Evolutionary conservation across 2,888 invertebrate species (phyloP).

Genomic region (Crepidodera aurea): DNA sequence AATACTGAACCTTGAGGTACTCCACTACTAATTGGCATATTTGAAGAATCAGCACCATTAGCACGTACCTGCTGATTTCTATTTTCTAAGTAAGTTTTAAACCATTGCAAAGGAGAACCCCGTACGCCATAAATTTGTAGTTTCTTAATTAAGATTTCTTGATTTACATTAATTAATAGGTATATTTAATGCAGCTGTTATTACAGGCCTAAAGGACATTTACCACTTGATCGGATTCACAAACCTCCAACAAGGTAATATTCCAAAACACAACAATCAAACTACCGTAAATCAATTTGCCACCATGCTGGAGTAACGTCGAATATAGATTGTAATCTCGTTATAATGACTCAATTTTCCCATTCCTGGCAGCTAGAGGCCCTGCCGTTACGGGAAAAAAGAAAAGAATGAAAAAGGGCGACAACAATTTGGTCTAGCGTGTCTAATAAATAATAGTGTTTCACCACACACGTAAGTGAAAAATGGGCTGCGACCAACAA

Average conservation of each 20-base stretch:
- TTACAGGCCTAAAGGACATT: slow-evolving; percentile 12
- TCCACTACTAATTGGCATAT: no score
- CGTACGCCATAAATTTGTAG: no score
- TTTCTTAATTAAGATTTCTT: no score
- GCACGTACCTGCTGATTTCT: no score
- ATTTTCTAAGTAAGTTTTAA: no score
- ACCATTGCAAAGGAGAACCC: no score
- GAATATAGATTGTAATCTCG: slow-evolving; percentile 32
- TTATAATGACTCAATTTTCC: slow-evolving; percentile 34
- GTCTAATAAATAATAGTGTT: slow-evolving; percentile 5
- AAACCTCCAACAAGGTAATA: slow-evolving; percentile 17
- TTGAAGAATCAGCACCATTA: no score
- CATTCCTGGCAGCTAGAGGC: slow-evolving; percentile 7
- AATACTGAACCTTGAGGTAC: no score
- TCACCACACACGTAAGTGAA: slow-evolving; percentile 5
- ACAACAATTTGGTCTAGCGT: slow-evolving; percentile 4
- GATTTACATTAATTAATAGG: no score
- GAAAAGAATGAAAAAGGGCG: slow-evolving; percentile 1
- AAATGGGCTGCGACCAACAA: no score
- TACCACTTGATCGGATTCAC: slow-evolving; percentile 19
- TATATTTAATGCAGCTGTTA: no score
- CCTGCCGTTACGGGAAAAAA: background rate
- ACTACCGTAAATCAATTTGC: slow-evolving; percentile 25
- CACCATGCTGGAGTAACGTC: slow-evolving; percentile 26
- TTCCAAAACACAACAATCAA: slow-evolving; percentile 29